Base-by-base conservation (phyloP, 2,797 vertebrate genomes). In the Anolis apletophallus region DNA sequence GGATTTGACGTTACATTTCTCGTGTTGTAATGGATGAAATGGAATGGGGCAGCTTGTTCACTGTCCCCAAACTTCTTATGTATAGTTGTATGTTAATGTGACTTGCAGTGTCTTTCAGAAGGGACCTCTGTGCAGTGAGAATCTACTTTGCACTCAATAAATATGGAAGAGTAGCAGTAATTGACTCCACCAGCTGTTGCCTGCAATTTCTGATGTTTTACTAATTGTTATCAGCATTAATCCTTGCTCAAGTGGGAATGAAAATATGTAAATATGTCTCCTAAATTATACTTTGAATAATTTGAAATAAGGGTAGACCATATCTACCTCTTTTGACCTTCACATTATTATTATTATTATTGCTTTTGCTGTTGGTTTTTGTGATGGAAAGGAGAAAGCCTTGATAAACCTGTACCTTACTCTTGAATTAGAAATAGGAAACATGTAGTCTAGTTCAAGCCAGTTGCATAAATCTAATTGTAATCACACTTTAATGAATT, bases 341-440 rank as follows among this genome's bases (percentile, higher is more conserved):
- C 23, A 78, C n/a, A 23, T 34, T 68, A 11, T 64, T 34, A n/a
- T n/a, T n/a, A n/a, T n/a, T n/a, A n/a, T 23, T 9, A 4, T 64
- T 29, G 10, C 17, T 29, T 11, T 64, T 64, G 61, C 11, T 29
- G 3, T 64, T 29, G 29, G 21, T 64, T 64, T 64, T 64, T 64
- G 26, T 64, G 9, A 29, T n/a, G 21, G 3, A 23, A 16, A 55
- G 75, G 17, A 32, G 32, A 9, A 46, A 2, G 7, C 23, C 7
- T 46, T 80, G 59, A 50, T 14, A 40, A 40, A 14, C 29, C 72
- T 14, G 29, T 32, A 19, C 7, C 40, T 17, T 50, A 0, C 13
- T 64, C 14, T 83, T 75, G 19, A 61, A 23, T 75, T 75, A 84
- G 5, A 84, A 75, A 57, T 52, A 83, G 34, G 71, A 23, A 64